Evolutionary conservation across 2,797 vertebrate genomes (phyloP).

Genomic region (Parauchenoglanis ngamensis): DNA sequence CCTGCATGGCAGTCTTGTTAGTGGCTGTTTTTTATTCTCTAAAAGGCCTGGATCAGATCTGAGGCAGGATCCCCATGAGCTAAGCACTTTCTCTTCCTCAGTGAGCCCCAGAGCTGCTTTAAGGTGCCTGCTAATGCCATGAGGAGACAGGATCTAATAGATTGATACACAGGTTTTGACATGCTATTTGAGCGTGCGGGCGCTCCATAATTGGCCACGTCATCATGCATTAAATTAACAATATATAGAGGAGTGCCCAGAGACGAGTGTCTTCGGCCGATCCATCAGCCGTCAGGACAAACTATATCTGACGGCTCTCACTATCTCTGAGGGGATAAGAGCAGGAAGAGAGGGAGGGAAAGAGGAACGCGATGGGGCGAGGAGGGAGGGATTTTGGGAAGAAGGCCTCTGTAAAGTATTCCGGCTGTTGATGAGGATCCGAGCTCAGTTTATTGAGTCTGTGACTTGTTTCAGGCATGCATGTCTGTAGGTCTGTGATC

Average conservation of each 20-base stretch:
- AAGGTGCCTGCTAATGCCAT: conserved; percentile 82
- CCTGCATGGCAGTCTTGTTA: conserved; percentile 55
- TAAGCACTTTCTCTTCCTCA: conserved; percentile 74
- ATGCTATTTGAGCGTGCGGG: conserved; percentile 89
- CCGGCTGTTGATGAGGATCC: conserved; percentile 55
- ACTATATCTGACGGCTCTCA: conserved; percentile 73
- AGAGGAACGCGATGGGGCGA: conserved; percentile 56
- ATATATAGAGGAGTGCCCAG: conserved; percentile 86
- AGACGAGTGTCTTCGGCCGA: conserved; percentile 86
- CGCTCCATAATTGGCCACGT: conserved; percentile 89
- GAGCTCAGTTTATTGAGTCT: conserved; percentile 22
- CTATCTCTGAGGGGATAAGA: conserved; percentile 70
- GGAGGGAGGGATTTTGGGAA: conserved; percentile 36
- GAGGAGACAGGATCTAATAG: conserved; percentile 83
- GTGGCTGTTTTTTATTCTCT: conserved; percentile 59
- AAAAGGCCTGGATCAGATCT: conserved; percentile 70
- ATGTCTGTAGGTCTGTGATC: conserved; percentile 18
- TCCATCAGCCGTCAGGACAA: conserved; percentile 84
- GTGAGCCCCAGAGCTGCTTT: conserved; percentile 63
- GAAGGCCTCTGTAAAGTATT: conserved; percentile 66
- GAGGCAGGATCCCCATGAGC: conserved; percentile 77
- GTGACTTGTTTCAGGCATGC: conserved; percentile 25
- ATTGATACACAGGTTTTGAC: conserved; percentile 95
- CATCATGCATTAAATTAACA: conserved; percentile 91
- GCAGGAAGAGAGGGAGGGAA: conserved; percentile 56